Conservation (phyloP, 2,888 invertebrate genomes). For the Copidosoma aretas region DNA sequence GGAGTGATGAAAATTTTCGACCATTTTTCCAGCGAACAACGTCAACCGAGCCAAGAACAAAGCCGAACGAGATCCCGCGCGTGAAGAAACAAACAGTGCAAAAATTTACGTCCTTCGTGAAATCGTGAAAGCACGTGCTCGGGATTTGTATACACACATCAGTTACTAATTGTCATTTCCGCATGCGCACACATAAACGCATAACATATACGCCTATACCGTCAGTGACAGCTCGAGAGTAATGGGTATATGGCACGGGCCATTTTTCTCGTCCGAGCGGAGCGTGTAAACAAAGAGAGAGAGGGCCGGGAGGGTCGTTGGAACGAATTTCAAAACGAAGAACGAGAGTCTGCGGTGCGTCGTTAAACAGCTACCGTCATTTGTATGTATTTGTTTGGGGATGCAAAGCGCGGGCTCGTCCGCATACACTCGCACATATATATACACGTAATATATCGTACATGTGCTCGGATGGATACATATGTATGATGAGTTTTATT, state of each 20-base stretch:
- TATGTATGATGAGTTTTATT: neutral
- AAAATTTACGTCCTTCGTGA: too few species aligned
- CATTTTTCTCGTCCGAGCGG: conserved; percentile 44
- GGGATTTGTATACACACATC: too few species aligned
- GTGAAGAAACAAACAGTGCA: too few species aligned
- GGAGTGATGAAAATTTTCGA: too few species aligned
- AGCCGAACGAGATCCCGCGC: too few species aligned
- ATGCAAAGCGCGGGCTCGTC: conserved; percentile 10
- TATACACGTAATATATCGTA: too few species aligned
- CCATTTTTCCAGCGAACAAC: too few species aligned
- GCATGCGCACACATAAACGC: too few species aligned
- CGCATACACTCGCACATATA: neutral
- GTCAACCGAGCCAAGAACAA: too few species aligned
- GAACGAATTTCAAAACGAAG: conserved; percentile 22
- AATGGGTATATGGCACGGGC: conserved; percentile 36
- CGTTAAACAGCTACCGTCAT: conserved; percentile 53
- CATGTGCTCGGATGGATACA: conserved; percentile 11
- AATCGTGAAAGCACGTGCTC: too few species aligned
- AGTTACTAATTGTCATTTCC: conserved; percentile 55
- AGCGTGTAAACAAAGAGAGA: conserved; percentile 32
- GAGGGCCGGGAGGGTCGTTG: conserved; percentile 19
- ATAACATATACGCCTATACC: neutral
- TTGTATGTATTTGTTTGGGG: conserved; percentile 47
- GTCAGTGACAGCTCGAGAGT: too few species aligned
- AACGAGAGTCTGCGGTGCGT: conserved; percentile 50